phyloP scores from a whole-genome alignment of 2,888 invertebrate genomes.

The Ornithoptera priamus region DNA sequence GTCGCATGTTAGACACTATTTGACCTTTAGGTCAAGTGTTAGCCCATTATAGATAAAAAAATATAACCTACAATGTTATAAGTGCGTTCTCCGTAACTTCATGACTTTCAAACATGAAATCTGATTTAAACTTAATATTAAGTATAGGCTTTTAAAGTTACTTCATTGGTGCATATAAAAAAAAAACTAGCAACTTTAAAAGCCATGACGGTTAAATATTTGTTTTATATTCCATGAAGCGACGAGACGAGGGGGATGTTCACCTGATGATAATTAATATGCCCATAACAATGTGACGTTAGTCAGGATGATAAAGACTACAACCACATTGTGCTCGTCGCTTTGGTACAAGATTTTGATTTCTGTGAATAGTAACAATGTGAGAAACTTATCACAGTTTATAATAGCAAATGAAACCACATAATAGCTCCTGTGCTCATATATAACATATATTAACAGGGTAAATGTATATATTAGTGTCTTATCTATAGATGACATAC shows the following conservation, averaged over 20 bases:
- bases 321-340: too few species aligned
- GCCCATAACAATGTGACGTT: too few species aligned
- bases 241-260: too few species aligned
- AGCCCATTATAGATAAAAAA: too few species aligned
- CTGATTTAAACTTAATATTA: slow-evolving; percentile 20
- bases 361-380: not conserved
- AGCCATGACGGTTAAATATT: not conserved
- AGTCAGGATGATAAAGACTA: too few species aligned
- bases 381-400: not conserved
- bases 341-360: not conserved
- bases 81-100: too few species aligned
- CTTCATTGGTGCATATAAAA: not conserved
- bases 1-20: too few species aligned
- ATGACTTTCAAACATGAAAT: slow-evolving; percentile 2
- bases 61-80: too few species aligned
- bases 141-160: not conserved
- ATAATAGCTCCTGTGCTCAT: slow-evolving; percentile 21
- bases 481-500: not conserved
- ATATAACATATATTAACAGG: not conserved
- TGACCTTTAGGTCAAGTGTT: too few species aligned
- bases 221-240: not conserved
- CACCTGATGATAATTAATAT: too few species aligned
- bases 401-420: slow-evolving; percentile 22
- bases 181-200: not conserved
- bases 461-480: not conserved